Percentiles rank a stretch among this genome's conserved stretches.
These are phyloP conservation scores for Caenorhabditis brenneri DNA, from an alignment of 1,140 invertebrate genomes.

Conservation along the genomic window DNA sequence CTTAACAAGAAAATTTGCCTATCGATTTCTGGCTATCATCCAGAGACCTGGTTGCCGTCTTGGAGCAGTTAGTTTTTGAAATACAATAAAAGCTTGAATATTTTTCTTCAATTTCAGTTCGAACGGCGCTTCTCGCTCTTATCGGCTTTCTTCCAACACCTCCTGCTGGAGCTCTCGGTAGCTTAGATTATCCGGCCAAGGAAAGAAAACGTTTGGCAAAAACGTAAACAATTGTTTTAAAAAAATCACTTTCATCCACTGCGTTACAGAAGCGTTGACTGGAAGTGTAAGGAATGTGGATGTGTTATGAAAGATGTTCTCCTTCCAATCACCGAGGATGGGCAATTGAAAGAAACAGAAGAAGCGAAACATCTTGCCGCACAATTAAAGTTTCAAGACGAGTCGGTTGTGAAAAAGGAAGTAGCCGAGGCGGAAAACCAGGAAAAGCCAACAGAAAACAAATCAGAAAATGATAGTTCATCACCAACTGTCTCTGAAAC, in stretches of 20 bases:
- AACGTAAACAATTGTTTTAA: constrained; percentile 76
- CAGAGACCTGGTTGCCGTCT: constrained; percentile 93
- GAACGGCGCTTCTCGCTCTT: constrained; percentile 87
- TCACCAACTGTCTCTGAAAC: not conserved
- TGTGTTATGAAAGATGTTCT: constrained; percentile 64
- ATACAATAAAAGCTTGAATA: not conserved
- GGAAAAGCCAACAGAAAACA: not conserved
- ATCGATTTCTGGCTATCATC: constrained; percentile 94
- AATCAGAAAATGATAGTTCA: not conserved
- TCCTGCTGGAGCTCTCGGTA: constrained; percentile 86
- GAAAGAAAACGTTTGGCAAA: constrained; percentile 83
- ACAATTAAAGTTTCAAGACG: constrained; percentile 2
- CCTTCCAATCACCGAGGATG: constrained; percentile 45
- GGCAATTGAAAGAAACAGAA: not conserved
- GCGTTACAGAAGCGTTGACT: constrained; percentile 60
- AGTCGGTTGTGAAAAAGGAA: not conserved
- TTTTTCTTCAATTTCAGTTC: constrained; percentile 75
- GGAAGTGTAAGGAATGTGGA: constrained; percentile 60
- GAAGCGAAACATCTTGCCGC: not conserved
- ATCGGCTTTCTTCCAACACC: constrained; percentile 90
- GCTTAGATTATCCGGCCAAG: constrained; percentile 83
- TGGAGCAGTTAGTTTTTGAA: constrained; percentile 79
- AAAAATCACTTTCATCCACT: not conserved
- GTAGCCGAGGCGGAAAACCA: not conserved
- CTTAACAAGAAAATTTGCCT: constrained; percentile 92